phyloP scores from a whole-genome alignment of 2,888 invertebrate species.

The Drosophila diplacantha region DNA sequence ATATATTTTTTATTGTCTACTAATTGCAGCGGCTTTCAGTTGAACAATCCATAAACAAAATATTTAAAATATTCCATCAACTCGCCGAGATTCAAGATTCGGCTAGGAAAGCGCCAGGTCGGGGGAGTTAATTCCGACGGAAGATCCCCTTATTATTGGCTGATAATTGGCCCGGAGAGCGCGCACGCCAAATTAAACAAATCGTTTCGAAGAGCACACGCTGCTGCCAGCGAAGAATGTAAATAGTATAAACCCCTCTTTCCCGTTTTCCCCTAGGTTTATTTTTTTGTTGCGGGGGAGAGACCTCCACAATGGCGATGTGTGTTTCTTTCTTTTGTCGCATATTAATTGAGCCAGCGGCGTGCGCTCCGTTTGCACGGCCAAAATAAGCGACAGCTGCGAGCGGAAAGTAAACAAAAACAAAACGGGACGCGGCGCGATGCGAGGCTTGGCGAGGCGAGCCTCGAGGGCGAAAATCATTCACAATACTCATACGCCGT shows the following conservation, averaged over 20 bases:
- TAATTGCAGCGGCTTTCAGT: conserved; percentile 11
- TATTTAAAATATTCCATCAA: conserved; percentile 5
- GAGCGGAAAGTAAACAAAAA: conserved; percentile 41
- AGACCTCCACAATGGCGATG: conserved; percentile 25
- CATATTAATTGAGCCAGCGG: conserved; percentile 48
- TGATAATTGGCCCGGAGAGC: conserved; percentile 36
- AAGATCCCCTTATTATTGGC: conserved; percentile 13
- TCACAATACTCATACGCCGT: conserved; percentile 26
- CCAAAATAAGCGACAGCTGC: conserved; percentile 33
- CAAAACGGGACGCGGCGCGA: conserved; percentile 12
- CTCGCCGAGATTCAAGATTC: conserved; percentile 1
- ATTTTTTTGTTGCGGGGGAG: conserved; percentile 4
- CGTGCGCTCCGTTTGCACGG: conserved; percentile 46
- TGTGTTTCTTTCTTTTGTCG: conserved; percentile 45
- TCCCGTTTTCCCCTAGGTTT: not conserved
- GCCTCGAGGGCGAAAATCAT: conserved; percentile 13
- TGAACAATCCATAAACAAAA: conserved; percentile 28
- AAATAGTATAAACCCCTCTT: conserved; percentile 16
- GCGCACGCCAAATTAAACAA: conserved; percentile 42
- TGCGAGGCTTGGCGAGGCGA: not conserved
- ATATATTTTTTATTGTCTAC: conserved; percentile 10
- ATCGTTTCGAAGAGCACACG: conserved; percentile 13
- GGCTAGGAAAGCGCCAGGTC: not conserved
- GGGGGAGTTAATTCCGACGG: conserved; percentile 8
- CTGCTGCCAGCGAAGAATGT: conserved; percentile 28